These are phyloP conservation scores for Gymnothorax javanicus DNA, from an alignment of 2,797 vertebrate genomes.

Conservation along the genomic window DNA sequence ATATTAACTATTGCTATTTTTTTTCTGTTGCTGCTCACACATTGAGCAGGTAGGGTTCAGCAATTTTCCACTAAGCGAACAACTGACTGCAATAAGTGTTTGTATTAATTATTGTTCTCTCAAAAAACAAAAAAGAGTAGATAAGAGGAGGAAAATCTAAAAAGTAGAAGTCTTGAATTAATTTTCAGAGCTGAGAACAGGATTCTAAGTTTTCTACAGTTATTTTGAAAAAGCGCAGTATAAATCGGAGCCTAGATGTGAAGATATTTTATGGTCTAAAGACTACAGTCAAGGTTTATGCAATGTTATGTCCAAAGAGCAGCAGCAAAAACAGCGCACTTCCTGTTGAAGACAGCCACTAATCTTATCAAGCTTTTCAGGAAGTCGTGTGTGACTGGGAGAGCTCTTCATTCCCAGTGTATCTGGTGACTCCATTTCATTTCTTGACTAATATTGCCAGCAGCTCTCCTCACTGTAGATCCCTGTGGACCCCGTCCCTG, in stretches of 20 bases:
- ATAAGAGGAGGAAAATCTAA: constrained; percentile 72
- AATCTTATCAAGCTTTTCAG: constrained; percentile 78
- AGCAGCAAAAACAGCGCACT: constrained; percentile 60
- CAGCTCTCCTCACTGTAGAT: constrained; percentile 52
- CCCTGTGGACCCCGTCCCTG: constrained; percentile 38
- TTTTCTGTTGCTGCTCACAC: constrained; percentile 59
- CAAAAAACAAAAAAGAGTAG: background rate
- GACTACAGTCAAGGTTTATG: constrained; percentile 64
- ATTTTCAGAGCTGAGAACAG: constrained; percentile 74
- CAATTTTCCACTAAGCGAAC: no score
- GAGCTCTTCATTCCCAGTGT: constrained; percentile 66
- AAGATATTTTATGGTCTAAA: constrained; percentile 62
- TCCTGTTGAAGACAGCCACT: constrained; percentile 80
- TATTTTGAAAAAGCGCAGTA: constrained; percentile 70
- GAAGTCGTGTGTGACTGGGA: constrained; percentile 72
- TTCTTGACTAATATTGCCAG: constrained; percentile 63
- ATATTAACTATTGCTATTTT: constrained; percentile 70
- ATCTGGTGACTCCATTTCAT: constrained; percentile 59
- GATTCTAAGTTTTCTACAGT: constrained; percentile 73
- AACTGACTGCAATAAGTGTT: no score
- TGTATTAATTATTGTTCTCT: no score
- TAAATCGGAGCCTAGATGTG: constrained; percentile 36
- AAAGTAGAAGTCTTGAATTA: constrained; percentile 71
- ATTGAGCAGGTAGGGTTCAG: constrained; percentile 67
- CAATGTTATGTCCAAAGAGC: constrained; percentile 60